phyloP scores from a whole-genome alignment of 53 echinoderm and acorn worm genomes.

The Hippasteria phrygiana region DNA sequence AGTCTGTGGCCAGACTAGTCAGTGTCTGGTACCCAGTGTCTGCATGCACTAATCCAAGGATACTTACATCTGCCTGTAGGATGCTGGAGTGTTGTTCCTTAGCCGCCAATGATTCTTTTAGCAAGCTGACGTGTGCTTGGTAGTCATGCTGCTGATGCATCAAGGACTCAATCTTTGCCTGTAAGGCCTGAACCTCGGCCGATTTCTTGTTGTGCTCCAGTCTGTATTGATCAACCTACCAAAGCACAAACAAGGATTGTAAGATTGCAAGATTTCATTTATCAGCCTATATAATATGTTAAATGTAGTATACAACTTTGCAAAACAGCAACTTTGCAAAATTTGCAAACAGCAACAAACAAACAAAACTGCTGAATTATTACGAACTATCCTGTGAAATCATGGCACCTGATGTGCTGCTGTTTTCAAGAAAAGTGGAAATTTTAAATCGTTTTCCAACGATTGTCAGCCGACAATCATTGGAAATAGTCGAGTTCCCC shows the following conservation, averaged over 20 bases:
- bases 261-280: not conserved
- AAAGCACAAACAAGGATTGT: not conserved
- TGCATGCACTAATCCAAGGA: not conserved
- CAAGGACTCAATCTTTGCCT: conserved; percentile 90
- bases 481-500: too few relatives aligned
- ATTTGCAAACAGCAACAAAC: too few relatives aligned
- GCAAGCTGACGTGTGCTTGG: conserved; percentile 91
- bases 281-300: not conserved
- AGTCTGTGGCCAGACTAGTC: too few relatives aligned
- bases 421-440: too few relatives aligned
- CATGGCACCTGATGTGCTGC: too few relatives aligned
- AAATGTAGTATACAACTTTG: too few relatives aligned
- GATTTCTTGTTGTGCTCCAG: conserved; percentile 79
- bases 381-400: too few relatives aligned
- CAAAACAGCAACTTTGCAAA: too few relatives aligned
- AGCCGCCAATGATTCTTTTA: conserved; percentile 93
- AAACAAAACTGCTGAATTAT: too few relatives aligned
- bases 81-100: conserved; percentile 99
- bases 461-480: too few relatives aligned
- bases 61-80: conserved; percentile 96
- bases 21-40: too few relatives aligned
- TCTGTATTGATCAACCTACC: conserved; percentile 80
- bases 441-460: too few relatives aligned
- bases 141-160: conserved; percentile 88
- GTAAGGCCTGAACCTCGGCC: conserved; percentile 83